Evolutionary conservation across 2,797 vertebrate species (phyloP), one percentile per base, ranked within the genome.

Genomic region (Eulemur coronatus): DNA sequence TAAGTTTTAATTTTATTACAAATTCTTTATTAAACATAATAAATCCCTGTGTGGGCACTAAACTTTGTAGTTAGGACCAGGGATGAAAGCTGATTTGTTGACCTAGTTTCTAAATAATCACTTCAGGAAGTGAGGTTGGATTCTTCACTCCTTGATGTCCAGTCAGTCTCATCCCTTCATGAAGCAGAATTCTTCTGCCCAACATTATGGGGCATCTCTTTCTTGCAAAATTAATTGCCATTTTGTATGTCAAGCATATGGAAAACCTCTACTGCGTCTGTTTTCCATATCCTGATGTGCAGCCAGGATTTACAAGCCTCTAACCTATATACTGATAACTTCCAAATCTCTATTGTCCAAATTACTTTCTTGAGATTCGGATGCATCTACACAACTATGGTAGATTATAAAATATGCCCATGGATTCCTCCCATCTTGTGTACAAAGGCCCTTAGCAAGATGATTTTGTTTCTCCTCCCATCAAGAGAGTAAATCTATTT

Each of bases 1-100:
- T 92, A 88, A 80, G 59, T 65, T 89, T 95, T 96, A 65, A 96
- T 90, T 96, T 65, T 70, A 96, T 93, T 95, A 80, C 57, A 86
- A 46, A 87, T 79, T 89, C 35, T 76, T 81, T 55, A 90, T 43
- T 81, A 55, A 88, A 72, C 38, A 95, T 63, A 95, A 78, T 79
- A 94, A 95, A 88, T 88, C 72, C 52, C 70, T 84, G 0, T 24
- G 30, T 43, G 59, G 43, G 50, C 57, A 80, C 48, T 95, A 61
- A 87, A 92, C 10, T n/a, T 48, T 48, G 28, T 81, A 61, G 14
- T 92, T 46, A 87, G 46, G 24, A 87, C 5, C 55, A 63, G 35
- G 30, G 46, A 57, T 70, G n/a, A 89, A 96, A 88, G 41, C 50
- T 67, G 80, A n/a, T 81, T 57, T 79, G n/a, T 57, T 76, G 46